Percentiles rank a stretch among this genome's conserved stretches.
Evolutionary conservation across 1,140 invertebrate species (phyloP).

Genomic region (Sitophilus oryzae): DNA sequence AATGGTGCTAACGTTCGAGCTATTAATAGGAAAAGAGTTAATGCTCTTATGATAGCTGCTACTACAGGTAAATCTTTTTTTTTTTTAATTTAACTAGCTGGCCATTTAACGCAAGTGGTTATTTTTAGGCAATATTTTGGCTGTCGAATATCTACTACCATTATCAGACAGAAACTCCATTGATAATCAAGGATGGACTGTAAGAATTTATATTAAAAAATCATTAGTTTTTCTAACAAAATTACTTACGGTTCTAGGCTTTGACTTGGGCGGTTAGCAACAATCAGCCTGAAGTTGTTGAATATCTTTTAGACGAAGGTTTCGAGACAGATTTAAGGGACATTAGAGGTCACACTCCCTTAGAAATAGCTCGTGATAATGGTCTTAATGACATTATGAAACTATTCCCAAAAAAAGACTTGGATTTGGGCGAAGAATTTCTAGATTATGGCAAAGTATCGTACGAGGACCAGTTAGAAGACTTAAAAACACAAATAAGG

Average conservation of each 20-base stretch:
- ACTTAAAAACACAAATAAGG: neutral
- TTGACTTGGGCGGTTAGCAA: slow-evolving; percentile 49
- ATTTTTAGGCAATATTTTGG: slow-evolving; percentile 37
- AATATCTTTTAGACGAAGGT: slow-evolving; percentile 43
- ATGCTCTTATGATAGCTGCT: slow-evolving; percentile 48
- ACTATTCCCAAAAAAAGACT: slow-evolving; percentile 38
- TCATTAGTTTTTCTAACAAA: neutral
- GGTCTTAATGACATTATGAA: slow-evolving; percentile 43
- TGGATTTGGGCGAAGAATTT: slow-evolving; percentile 15
- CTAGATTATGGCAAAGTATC: slow-evolving; percentile 2
- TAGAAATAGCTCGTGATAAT: slow-evolving; percentile 44
- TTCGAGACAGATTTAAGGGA: slow-evolving; percentile 41
- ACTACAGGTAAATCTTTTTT: slow-evolving; percentile 26
- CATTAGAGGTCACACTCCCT: slow-evolving; percentile 43
- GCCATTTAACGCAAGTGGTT: too few species aligned
- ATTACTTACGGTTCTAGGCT: slow-evolving; percentile 28
- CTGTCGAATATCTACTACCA: slow-evolving; percentile 43
- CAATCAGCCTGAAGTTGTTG: slow-evolving; percentile 43
- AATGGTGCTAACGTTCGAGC: slow-evolving; percentile 41
- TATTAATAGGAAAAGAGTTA: slow-evolving; percentile 44
- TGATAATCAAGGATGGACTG: slow-evolving; percentile 47
- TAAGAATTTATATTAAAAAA: slow-evolving; percentile 21
- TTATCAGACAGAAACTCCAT: slow-evolving; percentile 40
- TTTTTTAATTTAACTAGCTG: neutral
- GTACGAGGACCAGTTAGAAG: slow-evolving; percentile 26